Percentiles rank a stretch among this genome's conserved stretches.
Conservation (phyloP, 92 coral and sea anemone genomes). For the Montipora capitata region DNA sequence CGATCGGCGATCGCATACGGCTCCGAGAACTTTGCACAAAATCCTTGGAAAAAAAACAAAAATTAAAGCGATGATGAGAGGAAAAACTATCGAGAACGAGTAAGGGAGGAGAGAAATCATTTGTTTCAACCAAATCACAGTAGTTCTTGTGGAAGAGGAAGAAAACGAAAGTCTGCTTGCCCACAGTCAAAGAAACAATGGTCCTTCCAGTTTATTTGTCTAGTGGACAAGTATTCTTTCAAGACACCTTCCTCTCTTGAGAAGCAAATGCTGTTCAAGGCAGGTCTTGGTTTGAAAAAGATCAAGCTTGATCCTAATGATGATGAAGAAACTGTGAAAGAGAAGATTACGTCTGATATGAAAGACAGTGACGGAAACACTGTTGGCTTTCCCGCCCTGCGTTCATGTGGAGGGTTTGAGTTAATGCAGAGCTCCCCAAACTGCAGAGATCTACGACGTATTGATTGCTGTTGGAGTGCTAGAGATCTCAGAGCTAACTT, state of each 20-base stretch:
- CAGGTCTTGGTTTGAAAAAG: constrained; percentile 76
- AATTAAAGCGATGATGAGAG: no score
- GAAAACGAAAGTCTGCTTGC: neutral
- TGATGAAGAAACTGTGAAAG: constrained; percentile 65
- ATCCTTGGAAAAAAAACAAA: no score
- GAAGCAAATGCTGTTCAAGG: constrained; percentile 74
- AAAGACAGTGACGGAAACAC: neutral
- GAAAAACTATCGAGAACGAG: no score
- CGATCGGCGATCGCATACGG: no score
- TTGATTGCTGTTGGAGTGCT: constrained; percentile 63
- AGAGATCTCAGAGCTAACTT: constrained; percentile 54
- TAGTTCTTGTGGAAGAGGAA: no score
- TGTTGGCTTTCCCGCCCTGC: constrained; percentile 73
- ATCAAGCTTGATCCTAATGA: constrained; percentile 76
- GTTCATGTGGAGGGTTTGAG: constrained; percentile 73
- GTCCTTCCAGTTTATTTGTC: constrained; percentile 49
- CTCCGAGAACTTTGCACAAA: no score
- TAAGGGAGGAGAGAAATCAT: no score
- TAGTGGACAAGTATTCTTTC: constrained; percentile 52
- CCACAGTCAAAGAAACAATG: neutral
- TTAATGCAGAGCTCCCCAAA: constrained; percentile 62
- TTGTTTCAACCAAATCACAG: no score
- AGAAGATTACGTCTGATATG: constrained; percentile 24
- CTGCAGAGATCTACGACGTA: constrained; percentile 60
- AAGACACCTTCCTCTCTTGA: constrained; percentile 68